Percentiles rank a stretch among this genome's conserved stretches.
These are phyloP conservation scores for Poeciliopsis paucimaculata DNA, from an alignment of 2,797 vertebrate species.

Conservation along the genomic window DNA sequence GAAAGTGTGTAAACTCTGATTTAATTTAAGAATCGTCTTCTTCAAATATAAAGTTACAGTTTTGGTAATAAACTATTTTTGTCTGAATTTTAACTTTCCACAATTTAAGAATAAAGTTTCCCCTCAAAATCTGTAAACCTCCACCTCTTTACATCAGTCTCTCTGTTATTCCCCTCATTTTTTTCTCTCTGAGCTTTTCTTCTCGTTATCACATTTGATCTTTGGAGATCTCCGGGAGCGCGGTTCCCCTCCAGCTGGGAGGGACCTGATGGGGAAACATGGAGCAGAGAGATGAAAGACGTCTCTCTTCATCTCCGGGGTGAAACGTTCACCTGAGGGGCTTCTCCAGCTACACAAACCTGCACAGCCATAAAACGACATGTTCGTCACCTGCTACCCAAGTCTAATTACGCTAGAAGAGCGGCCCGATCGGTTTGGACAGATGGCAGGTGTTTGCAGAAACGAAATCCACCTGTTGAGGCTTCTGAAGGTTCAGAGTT, in stretches of 20 bases:
- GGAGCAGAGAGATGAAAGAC: conserved; percentile 60
- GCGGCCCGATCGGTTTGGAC: conserved; percentile 31
- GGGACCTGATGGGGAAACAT: conserved; percentile 29
- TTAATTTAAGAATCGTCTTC: background rate
- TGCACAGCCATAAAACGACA: conserved; percentile 18
- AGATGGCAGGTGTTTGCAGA: conserved; percentile 45
- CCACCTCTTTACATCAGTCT: background rate
- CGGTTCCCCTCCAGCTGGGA: conserved; percentile 57
- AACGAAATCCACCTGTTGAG: conserved; percentile 49
- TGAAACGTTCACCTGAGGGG: conserved; percentile 19
- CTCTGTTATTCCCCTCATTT: conserved; percentile 14
- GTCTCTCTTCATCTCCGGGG: conserved; percentile 23
- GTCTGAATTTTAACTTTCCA: background rate
- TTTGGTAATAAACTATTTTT: background rate
- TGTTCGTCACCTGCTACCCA: conserved; percentile 50
- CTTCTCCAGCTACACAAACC: conserved; percentile 27
- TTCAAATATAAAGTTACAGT: background rate
- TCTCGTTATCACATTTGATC: conserved; percentile 55
- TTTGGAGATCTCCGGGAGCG: conserved; percentile 41
- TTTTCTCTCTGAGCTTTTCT: conserved; percentile 2
- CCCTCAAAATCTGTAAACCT: background rate
- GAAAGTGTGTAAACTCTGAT: background rate
- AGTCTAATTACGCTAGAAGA: conserved; percentile 55
- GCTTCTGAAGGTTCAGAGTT: conserved; percentile 12
- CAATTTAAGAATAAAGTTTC: background rate